Percentiles rank a stretch among this genome's conserved stretches.
These are phyloP conservation scores for Chrysopilus asiliformis DNA, from an alignment of 2,888 invertebrate genomes.

Conservation along the genomic window DNA sequence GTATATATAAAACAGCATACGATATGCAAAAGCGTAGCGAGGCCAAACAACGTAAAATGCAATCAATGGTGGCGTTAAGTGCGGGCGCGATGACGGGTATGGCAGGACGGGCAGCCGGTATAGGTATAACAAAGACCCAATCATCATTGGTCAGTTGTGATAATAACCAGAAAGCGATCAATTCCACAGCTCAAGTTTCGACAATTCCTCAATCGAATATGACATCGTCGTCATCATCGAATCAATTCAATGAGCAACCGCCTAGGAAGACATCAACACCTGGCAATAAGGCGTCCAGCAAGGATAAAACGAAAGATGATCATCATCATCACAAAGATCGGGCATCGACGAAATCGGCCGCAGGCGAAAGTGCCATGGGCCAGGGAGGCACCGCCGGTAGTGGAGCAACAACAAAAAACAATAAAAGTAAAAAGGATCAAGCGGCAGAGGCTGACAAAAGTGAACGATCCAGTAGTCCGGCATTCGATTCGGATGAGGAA, in stretches of 20 bases:
- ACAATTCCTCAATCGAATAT: slow-evolving; percentile 18
- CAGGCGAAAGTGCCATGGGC: no score
- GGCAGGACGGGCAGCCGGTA: slow-evolving; percentile 77
- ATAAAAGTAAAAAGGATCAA: slow-evolving; percentile 34
- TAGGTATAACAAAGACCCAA: slow-evolving; percentile 66
- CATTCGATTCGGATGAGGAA: slow-evolving; percentile 92
- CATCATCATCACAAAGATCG: slow-evolving; percentile 11
- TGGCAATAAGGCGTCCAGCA: slow-evolving; percentile 17
- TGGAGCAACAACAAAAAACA: slow-evolving; percentile 38
- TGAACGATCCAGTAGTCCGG: slow-evolving; percentile 81
- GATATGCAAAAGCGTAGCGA: slow-evolving; percentile 96
- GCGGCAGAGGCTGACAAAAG: slow-evolving; percentile 48
- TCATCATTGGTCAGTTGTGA: slow-evolving; percentile 56
- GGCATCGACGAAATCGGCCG: slow-evolving; percentile 39
- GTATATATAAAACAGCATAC: slow-evolving; percentile 94
- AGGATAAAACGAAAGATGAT: no score
- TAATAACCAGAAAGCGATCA: slow-evolving; percentile 48
- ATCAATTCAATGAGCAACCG: slow-evolving; percentile 18
- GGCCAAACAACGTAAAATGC: slow-evolving; percentile 91
- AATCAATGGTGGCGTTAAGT: slow-evolving; percentile 82
- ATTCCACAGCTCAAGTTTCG: slow-evolving; percentile 20
- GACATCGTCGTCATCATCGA: slow-evolving; percentile 22
- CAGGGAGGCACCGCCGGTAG: no score
- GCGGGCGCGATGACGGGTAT: slow-evolving; percentile 84
- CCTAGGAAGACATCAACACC: slow-evolving; percentile 17